A percentile compares a stretch with the other conserved stretches of the same genome.
These are phyloP conservation scores for Gymnothorax reevesii DNA, from an alignment of 2,797 vertebrate species.

Conservation along the genomic window DNA sequence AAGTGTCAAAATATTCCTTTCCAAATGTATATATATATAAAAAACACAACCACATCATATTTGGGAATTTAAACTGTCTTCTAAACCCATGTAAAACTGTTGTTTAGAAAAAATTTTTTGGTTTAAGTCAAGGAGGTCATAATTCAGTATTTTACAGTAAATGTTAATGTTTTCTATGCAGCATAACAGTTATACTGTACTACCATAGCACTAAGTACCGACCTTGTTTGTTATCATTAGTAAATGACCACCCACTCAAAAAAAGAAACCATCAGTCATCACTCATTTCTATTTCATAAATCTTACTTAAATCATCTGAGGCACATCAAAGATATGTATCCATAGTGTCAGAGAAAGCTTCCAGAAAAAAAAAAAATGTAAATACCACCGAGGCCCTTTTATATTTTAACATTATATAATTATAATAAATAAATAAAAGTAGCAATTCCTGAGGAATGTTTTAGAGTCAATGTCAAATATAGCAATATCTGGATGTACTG, in stretches of 20 bases:
- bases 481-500: neutral
- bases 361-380: neutral
- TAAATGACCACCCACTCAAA: neutral
- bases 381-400: neutral
- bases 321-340: conserved; percentile 19
- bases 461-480: neutral
- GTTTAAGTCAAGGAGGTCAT: neutral
- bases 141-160: neutral
- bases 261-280: neutral
- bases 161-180: neutral
- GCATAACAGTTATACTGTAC: neutral
- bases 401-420: too few species aligned
- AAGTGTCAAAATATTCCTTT: conserved; percentile 6
- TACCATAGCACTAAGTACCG: neutral
- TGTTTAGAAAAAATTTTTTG: neutral
- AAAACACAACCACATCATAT: neutral
- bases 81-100: neutral
- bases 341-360: neutral
- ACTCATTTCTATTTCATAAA: neutral
- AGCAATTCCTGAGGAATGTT: neutral
- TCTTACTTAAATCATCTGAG: neutral
- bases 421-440: neutral
- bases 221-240: neutral
- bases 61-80: conserved; percentile 6
- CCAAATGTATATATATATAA: neutral